Base-by-base conservation (phyloP, 2,797 vertebrate genomes). In the Chelidonichthys spinosus region DNA sequence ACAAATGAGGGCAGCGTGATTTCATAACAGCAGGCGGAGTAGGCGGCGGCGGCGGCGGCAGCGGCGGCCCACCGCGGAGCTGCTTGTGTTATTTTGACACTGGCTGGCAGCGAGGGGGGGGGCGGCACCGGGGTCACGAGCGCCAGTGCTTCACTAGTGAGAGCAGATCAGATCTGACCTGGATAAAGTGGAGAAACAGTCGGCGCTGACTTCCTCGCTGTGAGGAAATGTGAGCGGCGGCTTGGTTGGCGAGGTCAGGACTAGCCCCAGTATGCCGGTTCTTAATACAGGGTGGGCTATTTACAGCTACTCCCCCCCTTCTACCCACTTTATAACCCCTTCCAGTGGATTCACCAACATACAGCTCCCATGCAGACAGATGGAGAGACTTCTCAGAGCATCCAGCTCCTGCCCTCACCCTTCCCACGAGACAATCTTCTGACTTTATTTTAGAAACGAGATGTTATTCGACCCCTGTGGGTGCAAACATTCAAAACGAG, bases 241-340 rank as follows among this genome's bases (percentile, higher is more conserved):
- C 76, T 75, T 9, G 75, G 65, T 58, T 64, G 83, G 78, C 64
- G 90, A 86, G 89, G 90, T 92, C 87, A 90, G 84, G 75, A 65
- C 78, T 74, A 53, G 76, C 68, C 63, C 69, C 64, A 11, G 81
- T 78, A 88, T 90, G 89, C 76, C 47, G 55, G 72, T 65, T 84
- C 82, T 85, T 80, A 85, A 89, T 78, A 79, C 91, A 86, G 87
- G 78, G 82, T 77, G 78, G 85, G 89, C 91, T 91, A 91, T 94
- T 93, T 93, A 90, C 81, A 89, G 91, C 86, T 69, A 25, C 59
- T 33, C 4, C 15, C 68, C 55, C 25, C 76, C 4, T 36, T 69
- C 33, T 55, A 18, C 11, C 53, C 44, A 65, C 82, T 63, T 11
- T 64, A 56, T 76, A 72, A 80, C 70, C 75, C 87, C 86, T 83